Percentiles rank a stretch among this genome's conserved stretches.
These are phyloP conservation scores for Zapornia atra DNA, from an alignment of 2,113 vertebrate genomes.

Conservation along the genomic window DNA sequence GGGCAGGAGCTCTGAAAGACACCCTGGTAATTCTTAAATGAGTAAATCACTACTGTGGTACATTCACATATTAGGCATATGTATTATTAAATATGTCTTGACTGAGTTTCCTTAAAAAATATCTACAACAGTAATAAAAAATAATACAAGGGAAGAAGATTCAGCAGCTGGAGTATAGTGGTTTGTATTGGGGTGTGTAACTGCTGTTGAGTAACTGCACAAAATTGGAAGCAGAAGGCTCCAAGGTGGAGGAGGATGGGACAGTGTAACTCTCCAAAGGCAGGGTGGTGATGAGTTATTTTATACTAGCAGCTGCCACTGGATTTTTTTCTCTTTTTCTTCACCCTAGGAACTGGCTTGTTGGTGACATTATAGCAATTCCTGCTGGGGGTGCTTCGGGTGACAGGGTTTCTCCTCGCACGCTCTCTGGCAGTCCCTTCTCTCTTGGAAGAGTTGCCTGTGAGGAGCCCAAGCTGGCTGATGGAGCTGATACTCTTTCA, in stretches of 20 bases:
- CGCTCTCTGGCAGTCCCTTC: background rate
- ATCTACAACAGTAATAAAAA: background rate
- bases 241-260: background rate
- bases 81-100: background rate
- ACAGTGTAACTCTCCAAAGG: background rate
- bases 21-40: background rate
- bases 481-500: background rate
- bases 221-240: background rate
- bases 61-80: rapidly evolving
- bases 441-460: background rate
- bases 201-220: background rate
- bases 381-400: background rate
- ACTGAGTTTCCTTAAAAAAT: background rate
- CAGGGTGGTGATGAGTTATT: background rate
- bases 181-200: background rate
- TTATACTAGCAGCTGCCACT: background rate
- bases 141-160: background rate
- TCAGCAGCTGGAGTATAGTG: background rate
- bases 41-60: background rate
- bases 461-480: background rate
- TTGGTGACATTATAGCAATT: background rate
- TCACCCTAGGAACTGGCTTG: rapidly evolving
- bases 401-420: rapidly evolving
- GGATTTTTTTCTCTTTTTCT: background rate
- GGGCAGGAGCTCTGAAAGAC: background rate